Percentiles rank a stretch among this genome's conserved stretches.
Evolutionary conservation across 2,797 vertebrate species (phyloP).

Genomic region (Spea hammondii): DNA sequence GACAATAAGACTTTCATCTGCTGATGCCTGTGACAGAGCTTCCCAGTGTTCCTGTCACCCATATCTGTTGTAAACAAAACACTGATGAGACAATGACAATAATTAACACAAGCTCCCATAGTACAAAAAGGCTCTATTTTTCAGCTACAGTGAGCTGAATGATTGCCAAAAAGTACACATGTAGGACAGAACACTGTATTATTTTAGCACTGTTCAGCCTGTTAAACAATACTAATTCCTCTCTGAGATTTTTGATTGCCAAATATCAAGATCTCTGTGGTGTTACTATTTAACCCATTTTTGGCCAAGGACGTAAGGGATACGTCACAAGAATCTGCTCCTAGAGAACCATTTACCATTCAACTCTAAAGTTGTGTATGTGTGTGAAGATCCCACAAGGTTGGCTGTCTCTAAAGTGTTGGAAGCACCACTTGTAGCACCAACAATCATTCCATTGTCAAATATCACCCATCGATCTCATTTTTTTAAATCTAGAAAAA

Average conservation of each 20-base stretch:
- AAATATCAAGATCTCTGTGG: not conserved
- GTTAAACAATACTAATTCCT: conserved; percentile 11
- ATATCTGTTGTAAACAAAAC: conserved; percentile 69
- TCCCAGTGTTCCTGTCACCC: conserved; percentile 68
- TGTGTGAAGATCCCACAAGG: too few species aligned
- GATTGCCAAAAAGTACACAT: conserved; percentile 64
- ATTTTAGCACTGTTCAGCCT: conserved; percentile 24
- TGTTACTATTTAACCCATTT: too few species aligned
- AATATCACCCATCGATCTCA: too few species aligned
- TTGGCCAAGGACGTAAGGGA: too few species aligned
- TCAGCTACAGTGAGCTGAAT: conserved; percentile 70
- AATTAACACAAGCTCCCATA: conserved; percentile 70
- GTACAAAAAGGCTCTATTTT: conserved; percentile 68
- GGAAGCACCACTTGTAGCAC: too few species aligned
- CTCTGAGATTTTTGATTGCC: not conserved
- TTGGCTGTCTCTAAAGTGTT: too few species aligned
- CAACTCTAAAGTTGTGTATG: too few species aligned
- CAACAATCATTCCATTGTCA: too few species aligned
- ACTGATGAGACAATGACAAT: conserved; percentile 75
- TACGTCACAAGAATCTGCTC: too few species aligned
- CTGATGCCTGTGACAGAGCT: conserved; percentile 67
- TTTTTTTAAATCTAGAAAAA: too few species aligned
- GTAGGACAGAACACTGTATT: conserved; percentile 42
- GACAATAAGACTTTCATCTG: conserved; percentile 71
- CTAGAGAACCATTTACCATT: too few species aligned